A percentile compares a stretch with the other conserved stretches of the same genome.
Conservation (phyloP, 64 coral and sea anemone genomes). For the Exaiptasia diaphana region DNA sequence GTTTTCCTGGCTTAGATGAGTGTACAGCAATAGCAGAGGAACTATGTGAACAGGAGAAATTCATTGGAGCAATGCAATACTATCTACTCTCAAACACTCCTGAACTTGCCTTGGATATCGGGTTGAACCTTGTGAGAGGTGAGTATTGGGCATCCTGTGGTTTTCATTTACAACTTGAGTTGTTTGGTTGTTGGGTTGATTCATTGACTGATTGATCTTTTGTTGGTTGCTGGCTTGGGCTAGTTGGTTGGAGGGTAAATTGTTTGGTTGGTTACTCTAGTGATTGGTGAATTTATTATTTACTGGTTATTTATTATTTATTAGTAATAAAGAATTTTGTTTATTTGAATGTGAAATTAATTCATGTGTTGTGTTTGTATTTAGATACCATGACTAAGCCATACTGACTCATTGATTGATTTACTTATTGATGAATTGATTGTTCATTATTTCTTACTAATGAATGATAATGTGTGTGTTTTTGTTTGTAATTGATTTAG, state of each 20-base stretch:
- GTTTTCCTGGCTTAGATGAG: constrained; percentile 62
- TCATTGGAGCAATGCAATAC: constrained; percentile 75
- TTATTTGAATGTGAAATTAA: no score
- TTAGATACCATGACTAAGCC: constrained; percentile 73
- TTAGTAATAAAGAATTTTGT: no score
- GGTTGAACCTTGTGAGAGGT: constrained; percentile 89
- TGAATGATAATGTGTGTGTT: no score
- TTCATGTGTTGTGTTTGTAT: not conserved
- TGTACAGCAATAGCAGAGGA: constrained; percentile 87
- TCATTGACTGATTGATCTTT: not conserved
- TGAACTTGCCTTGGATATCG: constrained; percentile 83
- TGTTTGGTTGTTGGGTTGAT: not conserved
- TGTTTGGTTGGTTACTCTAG: no score
- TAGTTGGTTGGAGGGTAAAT: not conserved
- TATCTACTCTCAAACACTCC: constrained; percentile 77
- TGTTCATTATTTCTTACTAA: no score
- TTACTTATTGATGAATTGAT: no score
- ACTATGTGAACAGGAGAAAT: constrained; percentile 75
- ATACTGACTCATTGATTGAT: no score
- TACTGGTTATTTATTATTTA: no score
- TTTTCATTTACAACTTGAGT: not conserved
- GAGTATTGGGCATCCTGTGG: no score
- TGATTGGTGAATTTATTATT: no score
- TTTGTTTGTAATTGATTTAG: no score
- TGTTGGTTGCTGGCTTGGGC: not conserved